phyloP scores from a whole-genome alignment of 2,888 invertebrate genomes.

The Chloroclystis v-ata region DNA sequence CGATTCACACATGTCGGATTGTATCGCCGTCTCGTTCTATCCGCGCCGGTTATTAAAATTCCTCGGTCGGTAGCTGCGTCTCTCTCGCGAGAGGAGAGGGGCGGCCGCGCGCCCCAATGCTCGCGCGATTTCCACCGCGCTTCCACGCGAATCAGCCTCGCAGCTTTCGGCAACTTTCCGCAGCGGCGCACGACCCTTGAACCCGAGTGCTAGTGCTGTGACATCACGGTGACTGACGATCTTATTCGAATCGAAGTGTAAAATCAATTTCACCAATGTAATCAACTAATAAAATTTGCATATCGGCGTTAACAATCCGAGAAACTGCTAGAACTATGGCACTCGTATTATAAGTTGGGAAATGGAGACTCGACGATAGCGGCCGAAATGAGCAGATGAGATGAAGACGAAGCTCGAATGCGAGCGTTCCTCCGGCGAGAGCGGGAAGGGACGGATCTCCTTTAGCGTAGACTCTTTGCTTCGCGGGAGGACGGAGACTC shows the following conservation, averaged over 20 bases:
- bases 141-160: slow-evolving; percentile 70
- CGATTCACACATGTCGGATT: slow-evolving; percentile 72
- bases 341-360: too few relatives aligned
- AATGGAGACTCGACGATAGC: slow-evolving; percentile 29
- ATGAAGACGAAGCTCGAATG: slow-evolving; percentile 76
- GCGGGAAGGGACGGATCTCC: slow-evolving; percentile 82
- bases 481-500: slow-evolving; percentile 54
- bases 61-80: slow-evolving; percentile 72
- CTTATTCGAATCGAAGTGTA: slow-evolving; percentile 17
- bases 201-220: slow-evolving; percentile 42
- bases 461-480: slow-evolving; percentile 85
- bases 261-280: slow-evolving; percentile 5
- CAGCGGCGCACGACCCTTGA: slow-evolving; percentile 38
- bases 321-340: background rate
- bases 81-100: slow-evolving; percentile 62
- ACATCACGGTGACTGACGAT: slow-evolving; percentile 38
- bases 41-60: slow-evolving; percentile 78
- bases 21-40: slow-evolving; percentile 67
- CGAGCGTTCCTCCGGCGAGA: slow-evolving; percentile 70
- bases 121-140: slow-evolving; percentile 72
- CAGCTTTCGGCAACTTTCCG: slow-evolving; percentile 46
- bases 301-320: background rate
- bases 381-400: slow-evolving; percentile 62
- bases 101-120: slow-evolving; percentile 70
- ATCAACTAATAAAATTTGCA: slow-evolving; percentile 4